Conservation (phyloP, 2,797 vertebrate genomes). For the Psittacula derbiana region DNA sequence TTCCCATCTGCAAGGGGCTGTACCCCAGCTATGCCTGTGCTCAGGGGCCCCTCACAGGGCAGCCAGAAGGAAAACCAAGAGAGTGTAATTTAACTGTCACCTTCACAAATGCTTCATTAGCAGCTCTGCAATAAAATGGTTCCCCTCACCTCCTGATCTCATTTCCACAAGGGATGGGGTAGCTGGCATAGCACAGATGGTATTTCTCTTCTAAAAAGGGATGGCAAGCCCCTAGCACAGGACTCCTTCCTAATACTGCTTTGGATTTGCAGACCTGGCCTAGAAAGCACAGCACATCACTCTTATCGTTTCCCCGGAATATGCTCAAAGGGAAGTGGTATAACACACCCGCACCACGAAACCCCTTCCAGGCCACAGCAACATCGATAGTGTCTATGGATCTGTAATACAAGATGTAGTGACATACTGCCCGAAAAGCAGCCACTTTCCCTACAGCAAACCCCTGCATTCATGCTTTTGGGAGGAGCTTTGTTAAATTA, state of each 20-base stretch:
- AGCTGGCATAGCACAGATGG: not conserved
- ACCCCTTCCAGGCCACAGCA: not conserved
- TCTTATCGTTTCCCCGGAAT: fast-evolving
- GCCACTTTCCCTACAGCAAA: not conserved
- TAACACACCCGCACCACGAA: not conserved
- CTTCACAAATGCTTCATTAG: not conserved
- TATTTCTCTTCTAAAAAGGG: not conserved
- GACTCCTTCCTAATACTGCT: not conserved
- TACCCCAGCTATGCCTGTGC: not conserved
- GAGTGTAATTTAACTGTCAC: not conserved
- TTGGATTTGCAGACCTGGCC: not conserved
- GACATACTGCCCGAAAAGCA: not conserved
- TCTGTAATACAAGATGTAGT: not conserved
- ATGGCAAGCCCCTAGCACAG: fast-evolving
- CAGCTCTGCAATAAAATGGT: not conserved
- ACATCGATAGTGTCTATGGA: fast-evolving
- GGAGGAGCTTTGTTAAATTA: not conserved
- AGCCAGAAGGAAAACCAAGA: not conserved
- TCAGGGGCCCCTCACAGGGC: not conserved
- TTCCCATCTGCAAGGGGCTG: not conserved
- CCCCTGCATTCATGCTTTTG: fast-evolving
- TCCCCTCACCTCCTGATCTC: not conserved
- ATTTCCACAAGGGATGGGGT: not conserved
- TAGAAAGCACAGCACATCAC: not conserved
- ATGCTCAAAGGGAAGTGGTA: fast-evolving